These are phyloP conservation scores for Myzus persicae DNA, from an alignment of 1,140 invertebrate species.

Conservation along the genomic window DNA sequence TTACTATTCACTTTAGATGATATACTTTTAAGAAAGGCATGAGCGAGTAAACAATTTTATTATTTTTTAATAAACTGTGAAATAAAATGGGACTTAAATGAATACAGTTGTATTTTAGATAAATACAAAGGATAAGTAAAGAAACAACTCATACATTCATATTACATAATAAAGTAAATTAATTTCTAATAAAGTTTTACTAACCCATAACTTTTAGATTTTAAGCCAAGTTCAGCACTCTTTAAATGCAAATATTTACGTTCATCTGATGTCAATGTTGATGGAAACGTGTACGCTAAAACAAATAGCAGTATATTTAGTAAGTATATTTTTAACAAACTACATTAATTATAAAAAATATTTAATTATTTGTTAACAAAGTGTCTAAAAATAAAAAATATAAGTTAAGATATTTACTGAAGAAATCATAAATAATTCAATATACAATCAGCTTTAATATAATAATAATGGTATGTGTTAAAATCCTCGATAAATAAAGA, in stretches of 20 bases:
- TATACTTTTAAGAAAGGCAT: no score
- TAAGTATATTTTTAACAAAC: neutral
- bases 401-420: no score
- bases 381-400: no score
- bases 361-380: neutral
- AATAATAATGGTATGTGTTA: no score
- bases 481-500: neutral
- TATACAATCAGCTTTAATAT: no score
- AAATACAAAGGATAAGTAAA: no score
- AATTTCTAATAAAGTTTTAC: neutral
- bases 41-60: no score
- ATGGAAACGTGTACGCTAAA: conserved; percentile 34
- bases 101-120: no score
- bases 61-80: neutral
- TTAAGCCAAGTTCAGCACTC: conserved; percentile 54
- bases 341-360: neutral
- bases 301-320: no score
- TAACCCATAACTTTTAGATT: conserved; percentile 51
- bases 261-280: conserved; percentile 42
- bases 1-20: neutral
- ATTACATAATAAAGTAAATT: no score
- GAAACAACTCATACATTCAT: no score
- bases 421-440: neutral
- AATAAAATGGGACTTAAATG: neutral
- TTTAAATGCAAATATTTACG: conserved; percentile 53